Percentiles rank a stretch among this genome's conserved stretches.
These are phyloP conservation scores for Rhea pennata DNA, from an alignment of 2,113 vertebrate genomes.

Conservation along the genomic window DNA sequence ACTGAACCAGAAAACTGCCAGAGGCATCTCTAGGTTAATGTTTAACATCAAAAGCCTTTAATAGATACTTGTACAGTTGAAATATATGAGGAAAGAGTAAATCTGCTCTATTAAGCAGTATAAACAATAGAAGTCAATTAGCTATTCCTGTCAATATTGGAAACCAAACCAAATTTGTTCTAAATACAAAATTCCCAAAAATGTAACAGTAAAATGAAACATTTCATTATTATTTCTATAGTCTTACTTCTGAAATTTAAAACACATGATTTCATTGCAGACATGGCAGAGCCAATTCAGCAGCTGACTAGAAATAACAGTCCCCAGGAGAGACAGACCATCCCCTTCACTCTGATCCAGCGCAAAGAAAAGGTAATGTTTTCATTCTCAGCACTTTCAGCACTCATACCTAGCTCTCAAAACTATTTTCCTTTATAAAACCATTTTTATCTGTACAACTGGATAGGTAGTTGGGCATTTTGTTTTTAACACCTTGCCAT, in stretches of 20 bases:
- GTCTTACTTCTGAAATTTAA: accelerated
- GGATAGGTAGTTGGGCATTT: neutral
- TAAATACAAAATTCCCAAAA: neutral
- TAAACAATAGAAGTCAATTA: no score
- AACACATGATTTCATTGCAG: slow-evolving; percentile 51
- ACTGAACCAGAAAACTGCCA: neutral
- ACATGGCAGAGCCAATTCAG: slow-evolving; percentile 91
- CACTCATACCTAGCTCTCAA: accelerated
- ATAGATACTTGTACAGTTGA: accelerated
- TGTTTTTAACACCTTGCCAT: accelerated
- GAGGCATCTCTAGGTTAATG: no score
- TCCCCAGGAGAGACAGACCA: slow-evolving; percentile 76
- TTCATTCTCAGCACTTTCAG: accelerated
- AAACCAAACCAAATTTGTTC: accelerated
- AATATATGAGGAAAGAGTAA: accelerated
- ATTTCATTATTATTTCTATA: accelerated
- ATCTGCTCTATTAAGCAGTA: accelerated
- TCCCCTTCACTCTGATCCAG: slow-evolving; percentile 83
- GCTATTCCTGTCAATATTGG: accelerated
- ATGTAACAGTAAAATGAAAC: accelerated
- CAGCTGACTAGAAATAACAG: slow-evolving; percentile 85
- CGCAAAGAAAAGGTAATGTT: slow-evolving; percentile 85
- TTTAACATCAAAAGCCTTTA: neutral
- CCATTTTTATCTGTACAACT: accelerated
- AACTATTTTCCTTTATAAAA: accelerated